Base-by-base conservation (phyloP, 1,140 invertebrate genomes). In the Mesaphorura yosii region DNA sequence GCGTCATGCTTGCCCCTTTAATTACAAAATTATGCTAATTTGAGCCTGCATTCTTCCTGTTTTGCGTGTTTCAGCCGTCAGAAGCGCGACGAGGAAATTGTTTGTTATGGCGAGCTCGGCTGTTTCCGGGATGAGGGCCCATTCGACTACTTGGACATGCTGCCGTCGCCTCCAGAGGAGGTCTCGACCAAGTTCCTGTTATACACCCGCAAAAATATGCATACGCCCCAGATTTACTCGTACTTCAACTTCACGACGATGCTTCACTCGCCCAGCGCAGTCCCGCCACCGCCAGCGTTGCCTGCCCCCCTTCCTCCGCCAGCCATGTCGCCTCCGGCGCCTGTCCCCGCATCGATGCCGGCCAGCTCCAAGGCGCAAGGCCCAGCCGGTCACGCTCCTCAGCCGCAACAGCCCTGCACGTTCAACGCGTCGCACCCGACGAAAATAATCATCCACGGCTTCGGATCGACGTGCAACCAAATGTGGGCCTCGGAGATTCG, bases 401-500 rank as follows among this genome's bases (percentile, higher is more conserved):
- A n/a, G n/a, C n/a, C n/a, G n/a, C n/a, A n/a, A n/a, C n/a, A n/a
- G n/a, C n/a, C n/a, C n/a, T n/a, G n/a, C n/a, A n/a, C n/a, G n/a
- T 73, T 58, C 65, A 74, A 69, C 66, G 69, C 63, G 51, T 70
- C 62, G 61, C 68, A 78, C n/a, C 82, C 85, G 0, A 85, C 86
- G 15, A 87, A 91, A 68, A 79, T 97, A 22, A 86, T 96, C 53
- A 86, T 94, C 0, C 92, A 97, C 64, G 92, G 92, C 3, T 97
- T 95, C 65, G 86, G 89, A 1, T 88, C 87, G 40, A 85, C 83
- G 62, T 92, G 89, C 64, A 79, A 82, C 19, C 81, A 86, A 58
- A 79, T 88, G 10, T 95, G 91, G 91, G 86, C 94, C 0, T 84
- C 87, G 64, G 87, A 92, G 66, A 92, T 95, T 85, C 76, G 86